phyloP scores from a whole-genome alignment of 2,888 invertebrate genomes.

The Xanthia togata region DNA sequence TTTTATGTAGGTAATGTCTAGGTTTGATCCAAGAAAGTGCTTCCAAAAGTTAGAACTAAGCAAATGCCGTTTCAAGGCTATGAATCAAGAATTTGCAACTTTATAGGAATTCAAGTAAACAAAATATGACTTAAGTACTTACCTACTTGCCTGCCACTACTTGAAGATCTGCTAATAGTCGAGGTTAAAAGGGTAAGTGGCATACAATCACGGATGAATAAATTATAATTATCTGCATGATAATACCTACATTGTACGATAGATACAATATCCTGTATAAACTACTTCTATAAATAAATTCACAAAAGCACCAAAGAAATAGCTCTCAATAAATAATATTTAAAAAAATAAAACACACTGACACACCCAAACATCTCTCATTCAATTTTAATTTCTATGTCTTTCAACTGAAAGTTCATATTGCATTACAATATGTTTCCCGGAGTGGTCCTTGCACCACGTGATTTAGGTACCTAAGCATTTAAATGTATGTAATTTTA shows the following conservation, averaged over 20 bases:
- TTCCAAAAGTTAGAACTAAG: not conserved
- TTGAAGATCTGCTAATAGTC: constrained; percentile 34
- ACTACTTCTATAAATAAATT: constrained; percentile 7
- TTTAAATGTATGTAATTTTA: constrained; percentile 76
- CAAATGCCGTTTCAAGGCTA: constrained; percentile 23
- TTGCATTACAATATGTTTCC: constrained; percentile 34
- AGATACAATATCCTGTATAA: not conserved
- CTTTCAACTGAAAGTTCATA: not conserved
- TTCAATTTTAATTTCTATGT: constrained; percentile 41
- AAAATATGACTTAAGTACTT: constrained; percentile 22
- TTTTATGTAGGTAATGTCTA: too few species aligned
- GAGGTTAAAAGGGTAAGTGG: constrained; percentile 35
- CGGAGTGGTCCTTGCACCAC: constrained; percentile 31
- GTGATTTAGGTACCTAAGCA: constrained; percentile 67
- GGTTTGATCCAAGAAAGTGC: constrained; percentile 6
- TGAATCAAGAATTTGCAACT: constrained; percentile 18
- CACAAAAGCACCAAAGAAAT: constrained; percentile 29
- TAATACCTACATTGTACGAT: constrained; percentile 9
- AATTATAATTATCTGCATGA: constrained; percentile 32
- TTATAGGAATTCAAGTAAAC: constrained; percentile 28
- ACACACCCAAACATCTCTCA: not conserved
- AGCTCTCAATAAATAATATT: constrained; percentile 48
- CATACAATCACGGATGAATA: constrained; percentile 39
- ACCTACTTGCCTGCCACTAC: constrained; percentile 11
- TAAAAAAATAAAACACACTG: constrained; percentile 26